Base-by-base conservation (phyloP, 1,140 invertebrate species). In the Eupristina koningsbergeri region DNA sequence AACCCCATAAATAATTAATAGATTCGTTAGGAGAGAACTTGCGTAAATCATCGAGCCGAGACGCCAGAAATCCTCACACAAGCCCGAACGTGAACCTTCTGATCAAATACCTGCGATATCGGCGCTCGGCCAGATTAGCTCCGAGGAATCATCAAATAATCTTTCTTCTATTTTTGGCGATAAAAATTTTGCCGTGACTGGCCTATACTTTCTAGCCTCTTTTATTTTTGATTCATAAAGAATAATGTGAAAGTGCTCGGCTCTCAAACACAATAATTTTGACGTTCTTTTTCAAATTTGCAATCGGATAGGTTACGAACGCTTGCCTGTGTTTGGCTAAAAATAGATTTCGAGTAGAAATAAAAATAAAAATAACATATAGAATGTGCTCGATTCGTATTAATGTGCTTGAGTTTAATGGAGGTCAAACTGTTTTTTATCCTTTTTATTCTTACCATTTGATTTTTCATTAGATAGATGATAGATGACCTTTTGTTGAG, bases 1-100 rank as follows among this genome's bases (percentile, higher is more conserved):
- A 87, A 87, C 73, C 87, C 88, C 86, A 89, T 89, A 89, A 90
- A 90, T 90, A 90, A 90, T 90, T 89, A 89, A 89, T 89, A 89
- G 89, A 89, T 88, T 89, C 89, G 88, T 89, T 90, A 89, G 87
- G 87, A 89, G 88, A 86, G 85, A 88, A 83, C 63, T 11, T 34
- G 88, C 86, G 88, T 90, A 89, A 90, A 90, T 90, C 88, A 89
- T 88, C 31, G 58, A 50, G 67, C 45, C 78, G 64, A 71, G 41
- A 45, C 41, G 41, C 58, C 8, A 13, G 31, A 71, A 29, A 34
- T 58, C 15, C 67, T 36, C 39, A 9, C 34, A 3, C n/a, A 7
- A 26, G 63, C 31, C 29, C 29, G 31, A 2, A 50, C 36, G 2
- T 11, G n/a, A 1, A 15, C 63, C 2, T 17, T 47, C 58, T 78